Percentiles rank a stretch among this genome's conserved stretches.
Evolutionary conservation across 2,888 invertebrate genomes (phyloP).

Genomic region (Lathronympha strigana): DNA sequence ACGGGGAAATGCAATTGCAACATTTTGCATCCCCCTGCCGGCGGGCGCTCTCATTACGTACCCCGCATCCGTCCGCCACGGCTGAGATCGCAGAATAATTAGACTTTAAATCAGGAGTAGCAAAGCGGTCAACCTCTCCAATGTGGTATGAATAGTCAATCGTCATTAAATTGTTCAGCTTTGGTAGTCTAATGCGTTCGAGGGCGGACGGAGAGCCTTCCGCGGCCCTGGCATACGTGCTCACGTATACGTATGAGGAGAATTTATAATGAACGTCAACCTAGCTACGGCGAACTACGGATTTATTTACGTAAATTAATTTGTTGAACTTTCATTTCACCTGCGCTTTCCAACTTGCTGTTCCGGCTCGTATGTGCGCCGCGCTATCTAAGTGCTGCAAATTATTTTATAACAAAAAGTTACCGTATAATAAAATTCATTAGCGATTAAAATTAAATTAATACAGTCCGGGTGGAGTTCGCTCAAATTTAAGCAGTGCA

Average conservation of each 20-base stretch:
- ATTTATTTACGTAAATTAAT: constrained; percentile 40
- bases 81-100: constrained; percentile 81
- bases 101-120: constrained; percentile 82
- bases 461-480: constrained; percentile 69
- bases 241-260: constrained; percentile 23
- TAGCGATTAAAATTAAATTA: constrained; percentile 73
- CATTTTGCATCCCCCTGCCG: constrained; percentile 73
- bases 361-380: constrained; percentile 12
- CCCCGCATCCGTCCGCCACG: constrained; percentile 71
- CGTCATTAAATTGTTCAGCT: constrained; percentile 83
- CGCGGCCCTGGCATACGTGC: constrained; percentile 25
- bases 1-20: constrained; percentile 79
- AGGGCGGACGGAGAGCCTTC: constrained; percentile 45
- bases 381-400: constrained; percentile 29
- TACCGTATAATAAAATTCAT: constrained; percentile 43
- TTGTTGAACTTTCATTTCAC: constrained; percentile 36
- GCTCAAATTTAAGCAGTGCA: constrained; percentile 79
- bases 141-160: constrained; percentile 83
- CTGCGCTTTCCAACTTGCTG: constrained; percentile 18
- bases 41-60: constrained; percentile 73
- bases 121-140: constrained; percentile 79
- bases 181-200: constrained; percentile 78
- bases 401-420: constrained; percentile 38
- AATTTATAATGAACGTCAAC: constrained; percentile 43
- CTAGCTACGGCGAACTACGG: constrained; percentile 30